Evolutionary conservation across 1,140 invertebrate genomes (phyloP).

Genomic region (Drosophila kepulauana): DNA sequence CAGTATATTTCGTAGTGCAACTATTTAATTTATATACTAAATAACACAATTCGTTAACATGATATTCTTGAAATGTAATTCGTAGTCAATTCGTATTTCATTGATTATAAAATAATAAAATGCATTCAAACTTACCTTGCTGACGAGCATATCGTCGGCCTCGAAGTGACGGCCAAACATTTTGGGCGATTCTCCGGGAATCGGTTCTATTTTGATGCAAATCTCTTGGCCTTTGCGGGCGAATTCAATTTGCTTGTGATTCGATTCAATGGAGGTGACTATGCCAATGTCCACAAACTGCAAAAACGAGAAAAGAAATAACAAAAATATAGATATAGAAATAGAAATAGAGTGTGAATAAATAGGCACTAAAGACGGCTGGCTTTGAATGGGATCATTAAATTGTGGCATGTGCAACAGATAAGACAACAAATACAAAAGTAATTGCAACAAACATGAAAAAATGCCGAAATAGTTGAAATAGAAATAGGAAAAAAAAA

Average conservation of each 20-base stretch:
- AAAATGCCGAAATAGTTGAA: constrained; percentile 18
- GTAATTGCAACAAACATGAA: background rate
- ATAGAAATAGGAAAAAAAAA: constrained; percentile 6
- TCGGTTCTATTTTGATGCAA: constrained; percentile 98
- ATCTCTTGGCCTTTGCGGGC: constrained; percentile 99
- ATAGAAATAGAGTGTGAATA: background rate
- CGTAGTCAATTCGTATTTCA: too few species aligned
- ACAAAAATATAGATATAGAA: constrained; percentile 21
- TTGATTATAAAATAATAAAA: background rate
- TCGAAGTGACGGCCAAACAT: constrained; percentile 99
- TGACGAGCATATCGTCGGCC: constrained; percentile 96
- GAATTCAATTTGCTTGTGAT: constrained; percentile 95
- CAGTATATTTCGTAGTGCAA: too few species aligned
- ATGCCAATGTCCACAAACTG: constrained; percentile 98
- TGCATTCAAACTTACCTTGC: constrained; percentile 91
- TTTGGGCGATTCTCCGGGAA: constrained; percentile 98
- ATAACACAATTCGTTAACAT: too few species aligned
- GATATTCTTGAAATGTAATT: too few species aligned
- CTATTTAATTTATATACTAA: too few species aligned
- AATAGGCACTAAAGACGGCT: background rate
- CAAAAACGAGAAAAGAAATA: constrained; percentile 65
- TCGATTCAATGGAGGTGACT: constrained; percentile 97
- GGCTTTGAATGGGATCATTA: background rate
- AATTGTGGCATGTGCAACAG: constrained; percentile 2
- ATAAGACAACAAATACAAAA: constrained; percentile 7